Evolutionary conservation across 2,888 invertebrate species (phyloP).

Genomic region (Empis livida): DNA sequence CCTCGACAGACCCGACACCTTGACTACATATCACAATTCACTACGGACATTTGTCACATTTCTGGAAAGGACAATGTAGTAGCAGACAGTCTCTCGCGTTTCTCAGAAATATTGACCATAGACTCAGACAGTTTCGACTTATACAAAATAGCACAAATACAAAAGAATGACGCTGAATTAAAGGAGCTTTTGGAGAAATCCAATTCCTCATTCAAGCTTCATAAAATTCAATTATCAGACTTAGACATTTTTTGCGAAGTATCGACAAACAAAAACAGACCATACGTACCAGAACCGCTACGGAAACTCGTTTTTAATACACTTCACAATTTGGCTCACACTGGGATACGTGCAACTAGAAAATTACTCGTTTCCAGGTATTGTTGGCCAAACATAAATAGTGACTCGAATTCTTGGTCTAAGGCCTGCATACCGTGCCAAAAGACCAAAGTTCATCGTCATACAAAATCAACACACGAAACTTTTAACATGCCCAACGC

Average conservation of each 20-base stretch:
- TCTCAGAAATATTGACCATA: neutral
- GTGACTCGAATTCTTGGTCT: slow-evolving; percentile 19
- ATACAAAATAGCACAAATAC: neutral
- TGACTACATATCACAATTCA: slow-evolving; percentile 8
- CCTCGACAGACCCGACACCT: slow-evolving; percentile 8
- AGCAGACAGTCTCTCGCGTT: slow-evolving; percentile 7
- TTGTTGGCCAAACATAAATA: slow-evolving; percentile 19
- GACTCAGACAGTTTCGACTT: neutral
- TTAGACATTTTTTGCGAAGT: slow-evolving; percentile 1
- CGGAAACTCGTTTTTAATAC: slow-evolving; percentile 4
- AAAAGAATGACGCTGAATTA: slow-evolving; percentile 1
- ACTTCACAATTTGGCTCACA: slow-evolving; percentile 7
- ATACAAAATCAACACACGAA: slow-evolving; percentile 14
- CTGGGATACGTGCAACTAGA: slow-evolving; percentile 13
- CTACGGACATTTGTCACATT: slow-evolving; percentile 5
- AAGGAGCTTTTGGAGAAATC: neutral
- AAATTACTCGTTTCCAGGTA: slow-evolving; percentile 15
- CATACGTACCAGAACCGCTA: slow-evolving; percentile 13
- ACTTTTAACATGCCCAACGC: slow-evolving; percentile 14
- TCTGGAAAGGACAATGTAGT: slow-evolving; percentile 5
- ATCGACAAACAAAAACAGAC: slow-evolving; percentile 7
- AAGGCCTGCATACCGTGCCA: slow-evolving; percentile 22
- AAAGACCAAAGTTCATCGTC: slow-evolving; percentile 19
- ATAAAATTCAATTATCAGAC: neutral
- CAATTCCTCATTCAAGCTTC: slow-evolving; percentile 1